A percentile compares a stretch with the other conserved stretches of the same genome.
These are phyloP conservation scores for Trogon melanurus DNA, from an alignment of 2,113 vertebrate species.

Conservation along the genomic window DNA sequence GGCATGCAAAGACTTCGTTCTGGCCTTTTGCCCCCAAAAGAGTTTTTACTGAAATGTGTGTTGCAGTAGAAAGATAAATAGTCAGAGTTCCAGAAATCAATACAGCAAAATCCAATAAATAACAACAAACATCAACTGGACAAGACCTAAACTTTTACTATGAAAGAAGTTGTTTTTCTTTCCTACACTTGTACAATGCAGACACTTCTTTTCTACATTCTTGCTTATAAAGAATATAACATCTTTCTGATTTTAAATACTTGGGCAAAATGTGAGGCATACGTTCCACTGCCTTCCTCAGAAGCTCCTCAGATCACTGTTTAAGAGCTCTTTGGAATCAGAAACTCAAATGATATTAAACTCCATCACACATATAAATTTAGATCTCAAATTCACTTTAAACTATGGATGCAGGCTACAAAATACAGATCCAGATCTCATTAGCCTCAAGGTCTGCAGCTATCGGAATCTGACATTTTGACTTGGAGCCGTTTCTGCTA, in stretches of 20 bases:
- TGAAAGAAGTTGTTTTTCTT: conserved; percentile 51
- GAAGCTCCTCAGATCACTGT: conserved; percentile 9
- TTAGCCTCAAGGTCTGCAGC: conserved; percentile 64
- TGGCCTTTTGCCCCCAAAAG: conserved; percentile 70
- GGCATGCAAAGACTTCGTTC: conserved; percentile 66
- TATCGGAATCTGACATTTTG: conserved; percentile 69
- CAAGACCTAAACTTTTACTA: conserved; percentile 45
- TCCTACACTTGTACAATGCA: background rate
- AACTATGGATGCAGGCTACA: conserved; percentile 52
- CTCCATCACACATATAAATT: conserved; percentile 54
- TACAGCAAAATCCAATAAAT: conserved; percentile 67
- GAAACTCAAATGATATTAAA: conserved; percentile 55
- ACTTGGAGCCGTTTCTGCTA: conserved; percentile 60
- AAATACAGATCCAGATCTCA: conserved; percentile 69
- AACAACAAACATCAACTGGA: conserved; percentile 46
- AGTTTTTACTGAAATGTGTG: conserved; percentile 68
- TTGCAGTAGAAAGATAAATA: conserved; percentile 72
- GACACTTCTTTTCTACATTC: background rate
- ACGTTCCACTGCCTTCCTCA: background rate
- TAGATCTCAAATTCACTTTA: conserved; percentile 67
- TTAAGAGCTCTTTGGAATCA: conserved; percentile 51
- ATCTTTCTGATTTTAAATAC: conserved; percentile 32
- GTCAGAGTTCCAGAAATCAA: conserved; percentile 69
- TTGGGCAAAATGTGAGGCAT: background rate
- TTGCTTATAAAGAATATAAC: background rate